These are phyloP conservation scores for Dendrocincla fuliginosa DNA, from an alignment of 2,797 vertebrate genomes.

Conservation along the genomic window DNA sequence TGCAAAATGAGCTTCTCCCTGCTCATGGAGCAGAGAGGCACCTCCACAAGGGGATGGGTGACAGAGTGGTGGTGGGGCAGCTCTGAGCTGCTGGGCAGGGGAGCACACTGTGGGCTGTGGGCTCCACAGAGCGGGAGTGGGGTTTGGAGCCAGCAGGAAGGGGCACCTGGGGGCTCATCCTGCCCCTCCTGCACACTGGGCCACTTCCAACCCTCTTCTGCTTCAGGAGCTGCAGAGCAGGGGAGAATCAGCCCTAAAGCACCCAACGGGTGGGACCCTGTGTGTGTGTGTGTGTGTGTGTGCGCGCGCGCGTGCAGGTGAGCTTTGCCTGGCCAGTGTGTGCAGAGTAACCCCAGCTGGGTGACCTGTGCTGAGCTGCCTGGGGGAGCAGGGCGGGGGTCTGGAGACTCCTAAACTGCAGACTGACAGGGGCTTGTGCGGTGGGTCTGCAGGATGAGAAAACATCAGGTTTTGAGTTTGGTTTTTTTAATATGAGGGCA, in stretches of 20 bases:
- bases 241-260: not conserved
- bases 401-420: not conserved
- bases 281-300: fast-evolving
- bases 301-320: fast-evolving
- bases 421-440: not conserved
- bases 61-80: not conserved
- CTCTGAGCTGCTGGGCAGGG: too few species aligned
- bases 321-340: not conserved
- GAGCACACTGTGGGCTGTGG: too few species aligned
- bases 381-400: too few species aligned
- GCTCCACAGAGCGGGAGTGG: fast-evolving
- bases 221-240: not conserved
- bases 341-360: not conserved
- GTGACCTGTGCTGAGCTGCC: too few species aligned
- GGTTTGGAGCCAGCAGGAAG: not conserved
- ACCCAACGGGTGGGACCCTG: fast-evolving
- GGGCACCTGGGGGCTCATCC: not conserved
- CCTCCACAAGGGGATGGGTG: fast-evolving
- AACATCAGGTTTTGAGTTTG: not conserved
- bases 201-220: not conserved
- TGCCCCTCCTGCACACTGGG: not conserved
- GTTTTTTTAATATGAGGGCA: not conserved
- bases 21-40: not conserved
- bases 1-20: not conserved
- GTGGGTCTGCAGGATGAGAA: not conserved